Conservation (phyloP, 2,113 vertebrate species). For the Antennarius striatus region DNA sequence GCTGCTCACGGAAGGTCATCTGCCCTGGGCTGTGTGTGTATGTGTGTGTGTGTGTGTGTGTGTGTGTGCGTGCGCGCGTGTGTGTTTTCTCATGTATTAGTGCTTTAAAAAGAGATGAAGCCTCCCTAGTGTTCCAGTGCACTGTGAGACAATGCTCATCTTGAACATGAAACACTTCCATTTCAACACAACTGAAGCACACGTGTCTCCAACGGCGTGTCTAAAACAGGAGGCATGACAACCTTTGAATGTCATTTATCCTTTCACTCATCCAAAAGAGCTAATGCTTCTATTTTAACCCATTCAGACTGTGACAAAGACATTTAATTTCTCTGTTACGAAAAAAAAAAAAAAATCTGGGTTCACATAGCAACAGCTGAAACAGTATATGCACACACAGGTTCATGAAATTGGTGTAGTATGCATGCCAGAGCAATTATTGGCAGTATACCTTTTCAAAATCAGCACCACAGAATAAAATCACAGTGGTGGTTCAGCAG, state of each 20-base stretch:
- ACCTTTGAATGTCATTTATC: no score
- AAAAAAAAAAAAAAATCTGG: no score
- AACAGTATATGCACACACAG: no score
- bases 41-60: background rate
- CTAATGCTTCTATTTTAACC: background rate
- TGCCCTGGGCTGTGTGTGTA: constrained; percentile 49
- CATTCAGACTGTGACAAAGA: background rate
- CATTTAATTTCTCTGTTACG: no score
- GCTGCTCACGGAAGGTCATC: constrained; percentile 79
- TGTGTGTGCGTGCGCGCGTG: constrained; percentile 1
- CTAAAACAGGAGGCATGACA: no score
- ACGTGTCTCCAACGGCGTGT: no score
- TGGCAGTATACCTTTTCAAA: no score
- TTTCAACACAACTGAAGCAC: background rate
- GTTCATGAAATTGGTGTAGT: no score
- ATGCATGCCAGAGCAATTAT: no score
- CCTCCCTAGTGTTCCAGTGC: constrained; percentile 24
- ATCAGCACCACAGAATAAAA: no score
- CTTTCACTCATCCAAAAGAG: background rate
- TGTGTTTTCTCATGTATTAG: constrained; percentile 31
- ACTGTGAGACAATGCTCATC: constrained; percentile 19
- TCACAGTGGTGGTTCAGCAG: no score
- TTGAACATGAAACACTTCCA: constrained; percentile 1
- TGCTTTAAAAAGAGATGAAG: constrained; percentile 33
- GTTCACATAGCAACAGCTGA: no score